These are phyloP conservation scores for Brachionus sp. DNA, from an alignment of 1,140 invertebrate genomes.

Conservation along the genomic window DNA sequence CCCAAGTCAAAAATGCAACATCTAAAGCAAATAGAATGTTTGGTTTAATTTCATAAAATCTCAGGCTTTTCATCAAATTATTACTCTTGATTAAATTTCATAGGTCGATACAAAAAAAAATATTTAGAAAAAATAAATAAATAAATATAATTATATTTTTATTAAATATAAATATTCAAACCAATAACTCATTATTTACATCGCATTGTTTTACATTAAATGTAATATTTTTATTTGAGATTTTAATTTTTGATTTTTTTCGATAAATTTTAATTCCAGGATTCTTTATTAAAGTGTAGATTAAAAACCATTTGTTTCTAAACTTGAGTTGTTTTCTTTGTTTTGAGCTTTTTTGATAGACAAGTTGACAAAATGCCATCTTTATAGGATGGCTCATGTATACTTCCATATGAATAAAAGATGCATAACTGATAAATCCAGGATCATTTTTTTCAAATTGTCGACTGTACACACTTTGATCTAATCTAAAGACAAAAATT, in stretches of 20 bases:
- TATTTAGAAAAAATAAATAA: too few species aligned
- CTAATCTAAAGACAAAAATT: conserved; percentile 8
- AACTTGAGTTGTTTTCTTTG: neutral
- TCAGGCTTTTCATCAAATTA: too few species aligned
- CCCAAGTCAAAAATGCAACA: too few species aligned
- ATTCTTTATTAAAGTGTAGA: neutral
- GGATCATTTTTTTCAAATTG: conserved; percentile 5
- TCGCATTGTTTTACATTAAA: too few species aligned
- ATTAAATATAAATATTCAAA: too few species aligned
- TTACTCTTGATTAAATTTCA: too few species aligned
- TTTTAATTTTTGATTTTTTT: neutral
- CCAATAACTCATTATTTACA: too few species aligned
- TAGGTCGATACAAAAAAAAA: too few species aligned
- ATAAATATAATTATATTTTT: too few species aligned
- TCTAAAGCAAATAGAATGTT: too few species aligned
- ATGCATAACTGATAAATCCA: conserved; percentile 30
- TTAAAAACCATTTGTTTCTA: neutral
- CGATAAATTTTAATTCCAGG: neutral
- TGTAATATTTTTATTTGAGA: too few species aligned
- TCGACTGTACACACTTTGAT: conserved; percentile 43
- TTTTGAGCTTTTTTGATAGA: neutral
- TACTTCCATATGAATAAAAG: conserved; percentile 41
- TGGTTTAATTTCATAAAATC: too few species aligned
- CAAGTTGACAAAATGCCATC: conserved; percentile 4
- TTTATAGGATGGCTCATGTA: conserved; percentile 27